Evolutionary conservation across 1,140 invertebrate species (phyloP), one percentile per base, ranked within the genome.

Genomic region (Leptopilina clavipes): DNA sequence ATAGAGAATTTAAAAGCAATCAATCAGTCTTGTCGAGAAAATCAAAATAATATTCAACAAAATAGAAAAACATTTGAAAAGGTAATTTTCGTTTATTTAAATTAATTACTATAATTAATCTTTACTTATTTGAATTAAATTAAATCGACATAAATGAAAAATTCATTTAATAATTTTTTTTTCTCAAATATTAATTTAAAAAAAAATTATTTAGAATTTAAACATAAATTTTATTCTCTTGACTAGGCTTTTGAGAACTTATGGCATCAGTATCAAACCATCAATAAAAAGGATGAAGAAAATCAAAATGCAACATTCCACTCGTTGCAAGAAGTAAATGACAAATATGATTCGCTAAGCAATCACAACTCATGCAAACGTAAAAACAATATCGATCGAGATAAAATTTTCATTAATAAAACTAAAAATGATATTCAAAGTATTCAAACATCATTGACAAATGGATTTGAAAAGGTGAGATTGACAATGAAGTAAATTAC

Each of bases 211-310:
- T n/a, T n/a, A n/a, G n/a, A n/a, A n/a, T n/a, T n/a, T n/a, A n/a
- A n/a, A n/a, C n/a, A n/a, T n/a, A n/a, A n/a, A n/a, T n/a, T n/a
- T n/a, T n/a, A n/a, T n/a, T n/a, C n/a, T n/a, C n/a, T 0, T 76
- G 81, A 77, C 43, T 43, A 88, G 87, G 72, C 76, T 17, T 86
- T 89, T 48, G 79, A 84, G 77, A 65, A 81, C 73, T 70, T 83
- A 10, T 84, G 75, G 48, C 17, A 74, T 71, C 77, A 86, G 48
- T 87, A 83, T 37, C 84, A 86, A 54, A 71, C 74, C 22, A 75
- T 82, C 14, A 70, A 72, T 3, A 70, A 82, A 22, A 76, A 82
- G 14, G 76, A 86, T 12, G 37, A 71, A 8, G 74, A 83, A 0
- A 79, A 81, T 59, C 59, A 79, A 56, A 76, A 45, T 6, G 22